A percentile compares a stretch with the other conserved stretches of the same genome.
Evolutionary conservation across 2,113 vertebrate genomes (phyloP).

Genomic region (Lepisosteus oculatus): DNA sequence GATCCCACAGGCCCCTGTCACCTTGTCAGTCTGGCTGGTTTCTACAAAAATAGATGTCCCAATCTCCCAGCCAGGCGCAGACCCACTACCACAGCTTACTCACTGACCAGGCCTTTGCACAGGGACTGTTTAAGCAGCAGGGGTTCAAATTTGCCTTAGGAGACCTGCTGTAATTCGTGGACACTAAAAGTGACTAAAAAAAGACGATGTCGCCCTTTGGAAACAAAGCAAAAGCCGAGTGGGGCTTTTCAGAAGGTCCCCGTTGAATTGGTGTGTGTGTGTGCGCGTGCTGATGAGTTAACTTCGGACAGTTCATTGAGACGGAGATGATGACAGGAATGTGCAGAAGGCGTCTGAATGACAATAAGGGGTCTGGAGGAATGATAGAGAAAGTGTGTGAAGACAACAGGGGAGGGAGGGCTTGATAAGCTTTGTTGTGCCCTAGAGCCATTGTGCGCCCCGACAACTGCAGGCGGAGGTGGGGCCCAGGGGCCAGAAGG

Average conservation of each 20-base stretch:
- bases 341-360: background rate
- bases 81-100: no score
- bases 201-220: no score
- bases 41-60: no score
- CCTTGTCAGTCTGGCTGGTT: no score
- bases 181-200: no score
- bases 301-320: conserved; percentile 3
- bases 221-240: no score
- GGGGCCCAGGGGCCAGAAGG: background rate
- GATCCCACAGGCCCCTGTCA: no score
- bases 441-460: conserved; percentile 14
- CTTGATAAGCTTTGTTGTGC: conserved; percentile 14
- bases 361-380: conserved; percentile 9
- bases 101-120: no score
- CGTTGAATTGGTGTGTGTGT: conserved; percentile 10
- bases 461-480: conserved; percentile 13
- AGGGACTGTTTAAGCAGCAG: no score
- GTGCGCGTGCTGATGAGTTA: background rate
- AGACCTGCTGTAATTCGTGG: no score
- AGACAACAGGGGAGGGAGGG: conserved; percentile 9
- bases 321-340: background rate
- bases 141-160: no score
- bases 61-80: no score
- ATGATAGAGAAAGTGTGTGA: conserved; percentile 13
- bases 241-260: background rate